Base-by-base conservation (phyloP, 2,888 invertebrate genomes). In the Hetaerina titia region DNA sequence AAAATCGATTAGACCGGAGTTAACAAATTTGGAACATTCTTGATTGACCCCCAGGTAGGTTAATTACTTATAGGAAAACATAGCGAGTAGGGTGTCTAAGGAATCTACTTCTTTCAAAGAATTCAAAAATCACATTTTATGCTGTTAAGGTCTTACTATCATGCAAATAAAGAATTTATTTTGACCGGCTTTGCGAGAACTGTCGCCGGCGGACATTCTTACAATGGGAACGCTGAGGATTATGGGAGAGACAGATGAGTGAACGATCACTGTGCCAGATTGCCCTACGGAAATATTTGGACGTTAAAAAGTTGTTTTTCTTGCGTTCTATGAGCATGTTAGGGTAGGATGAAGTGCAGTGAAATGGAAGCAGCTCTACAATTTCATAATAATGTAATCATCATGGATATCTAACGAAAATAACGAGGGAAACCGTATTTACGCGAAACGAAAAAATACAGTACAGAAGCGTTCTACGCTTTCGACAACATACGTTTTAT, bases 41-140 rank as follows among this genome's bases (percentile, higher is more conserved):
- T 97, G 97, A 97, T 97, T 97, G 97, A 97, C 97, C 97, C 96
- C 95, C 96, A 97, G 97, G 97, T 97, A 97, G 96, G 97, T 97
- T 96, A 96, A 95, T 96, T 96, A 95, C 96, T 96, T 96, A 95
- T 95, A 95, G 96, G 95, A 96, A 96, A 96, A 95, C 96, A 96
- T 96, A 96, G 96, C 96, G 96, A 96, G 96, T 97, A 96, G 96
- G 96, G 97, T 97, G 96, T 92, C 89, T 57, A 95, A 31, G 57
- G 89, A 94, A 87, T 45, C 94, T 64, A 88, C 88, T 81, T 57
- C 25, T 45, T 31, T 31, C 64, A 19, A 58, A 89, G 90, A 89
- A 56, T n/a, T 1, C 88, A 88, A 95, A 95, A 89, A 95, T 95
- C 64, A 88, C 88, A 31, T 57, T 63, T 69, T 31, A 60, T 64